Base-by-base conservation (phyloP, 2,113 vertebrate genomes). In the Talpa occidentalis region DNA sequence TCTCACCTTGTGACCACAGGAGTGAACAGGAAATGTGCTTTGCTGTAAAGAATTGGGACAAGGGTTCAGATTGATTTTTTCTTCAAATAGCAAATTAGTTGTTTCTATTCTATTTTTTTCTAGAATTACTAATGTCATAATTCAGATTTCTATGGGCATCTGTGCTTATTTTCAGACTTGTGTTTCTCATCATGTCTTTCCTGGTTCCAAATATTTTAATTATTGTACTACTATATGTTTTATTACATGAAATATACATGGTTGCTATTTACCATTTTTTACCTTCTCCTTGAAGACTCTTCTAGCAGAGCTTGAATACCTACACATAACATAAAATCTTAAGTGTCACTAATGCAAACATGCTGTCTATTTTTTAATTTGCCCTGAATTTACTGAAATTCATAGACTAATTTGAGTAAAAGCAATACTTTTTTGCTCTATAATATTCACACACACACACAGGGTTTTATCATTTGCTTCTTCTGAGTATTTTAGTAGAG, bases 231-330 rank as follows among this genome's bases (percentile, higher is more conserved):
- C 14, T 59, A 60, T 64, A 4, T 78, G 6, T 49, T 72, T 49
- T 54, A 8, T n/a, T 40, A 0, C 10, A 5, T 1, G 2, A 11
- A 5, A 10, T 11, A 11, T 19, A 22, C 2, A 60, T 10, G 37
- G 35, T 6, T 14, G 7, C 6, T 35, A 6, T 35, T 67, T 8
- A 1, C 10, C 44, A 8, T 62, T 40, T 47, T 16, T 35, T 47
- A 11, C 22, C 1, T 37, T 44, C 37, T 42, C 22, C 62, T 26
- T 12, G 52, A 16, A 22, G 10, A 85, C 22, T 73, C 3, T 81
- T 72, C 32, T 44, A 60, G 30, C 3, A 67, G 60, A 56, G 59
- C 40, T 80, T 82, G 5, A 69, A 70, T 59, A 59, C 1, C 17
- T 76, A 62, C 16, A 42, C 49, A 16, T 60, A 93, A 78, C 32